These are phyloP conservation scores for Cyanoderma ruficeps DNA, from an alignment of 2,113 vertebrate species.

Conservation along the genomic window DNA sequence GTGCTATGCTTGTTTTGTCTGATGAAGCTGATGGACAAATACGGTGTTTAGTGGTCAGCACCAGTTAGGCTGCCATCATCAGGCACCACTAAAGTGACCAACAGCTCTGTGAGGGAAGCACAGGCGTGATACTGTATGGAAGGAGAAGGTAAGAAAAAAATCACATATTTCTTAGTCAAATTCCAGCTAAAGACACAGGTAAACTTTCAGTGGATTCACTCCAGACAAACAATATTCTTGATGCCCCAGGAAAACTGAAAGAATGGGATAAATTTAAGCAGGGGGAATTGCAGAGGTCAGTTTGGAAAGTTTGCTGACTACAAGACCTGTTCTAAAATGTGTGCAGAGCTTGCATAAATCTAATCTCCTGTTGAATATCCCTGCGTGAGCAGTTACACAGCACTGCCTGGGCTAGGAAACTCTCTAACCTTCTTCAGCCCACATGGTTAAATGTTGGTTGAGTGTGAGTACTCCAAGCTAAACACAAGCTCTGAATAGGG, in stretches of 20 bases:
- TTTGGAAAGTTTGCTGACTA: background rate
- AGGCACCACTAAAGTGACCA: background rate
- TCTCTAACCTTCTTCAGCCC: background rate
- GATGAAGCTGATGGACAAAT: background rate
- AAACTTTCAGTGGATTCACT: background rate
- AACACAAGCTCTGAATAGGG: background rate
- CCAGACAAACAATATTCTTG: background rate
- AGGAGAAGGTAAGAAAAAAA: background rate
- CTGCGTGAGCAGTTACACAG: background rate
- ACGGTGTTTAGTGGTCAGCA: accelerated
- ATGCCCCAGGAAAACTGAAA: background rate
- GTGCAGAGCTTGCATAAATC: background rate
- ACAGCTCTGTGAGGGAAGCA: background rate
- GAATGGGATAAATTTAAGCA: background rate
- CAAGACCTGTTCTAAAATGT: background rate
- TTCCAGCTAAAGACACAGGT: background rate
- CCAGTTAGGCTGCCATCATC: background rate
- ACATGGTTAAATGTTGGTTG: background rate
- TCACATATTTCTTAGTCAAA: background rate
- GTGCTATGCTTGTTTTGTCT: background rate
- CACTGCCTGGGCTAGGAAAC: background rate
- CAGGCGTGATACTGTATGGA: background rate
- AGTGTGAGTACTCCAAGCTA: background rate
- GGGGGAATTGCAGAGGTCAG: background rate
- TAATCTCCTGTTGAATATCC: background rate